These are phyloP conservation scores for Apomyelois bistriatella DNA, from an alignment of 2,888 invertebrate species.

Conservation along the genomic window DNA sequence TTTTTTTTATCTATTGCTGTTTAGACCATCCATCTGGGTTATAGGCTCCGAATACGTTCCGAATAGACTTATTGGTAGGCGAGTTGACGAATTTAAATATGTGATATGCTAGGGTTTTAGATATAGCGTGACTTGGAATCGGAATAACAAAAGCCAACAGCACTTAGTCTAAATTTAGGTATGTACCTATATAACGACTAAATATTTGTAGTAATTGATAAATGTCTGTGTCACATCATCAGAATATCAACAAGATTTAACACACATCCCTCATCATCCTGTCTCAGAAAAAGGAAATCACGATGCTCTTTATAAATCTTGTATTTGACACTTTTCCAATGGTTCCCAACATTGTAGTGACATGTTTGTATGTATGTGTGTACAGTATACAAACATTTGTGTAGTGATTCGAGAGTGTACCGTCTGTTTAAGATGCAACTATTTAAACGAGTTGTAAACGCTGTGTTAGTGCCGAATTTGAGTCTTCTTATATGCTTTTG, in stretches of 20 bases:
- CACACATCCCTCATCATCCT: slow-evolving; percentile 17
- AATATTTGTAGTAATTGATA: too few relatives aligned
- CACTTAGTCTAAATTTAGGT: too few relatives aligned
- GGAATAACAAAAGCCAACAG: too few relatives aligned
- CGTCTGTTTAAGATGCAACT: slow-evolving; percentile 15
- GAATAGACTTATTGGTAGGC: too few relatives aligned
- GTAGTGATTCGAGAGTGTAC: slow-evolving; percentile 11
- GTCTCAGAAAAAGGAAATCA: slow-evolving; percentile 64
- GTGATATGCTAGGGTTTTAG: too few relatives aligned
- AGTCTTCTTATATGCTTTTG: not conserved
- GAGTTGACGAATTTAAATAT: too few relatives aligned
- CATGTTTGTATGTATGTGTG: slow-evolving; percentile 24
- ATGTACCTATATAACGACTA: too few relatives aligned
- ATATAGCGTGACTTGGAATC: too few relatives aligned
- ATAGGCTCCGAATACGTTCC: too few relatives aligned
- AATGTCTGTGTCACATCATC: too few relatives aligned
- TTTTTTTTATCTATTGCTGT: too few relatives aligned
- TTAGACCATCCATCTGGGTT: too few relatives aligned
- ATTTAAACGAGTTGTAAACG: slow-evolving; percentile 18
- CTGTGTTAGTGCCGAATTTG: slow-evolving; percentile 9
- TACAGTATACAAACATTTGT: slow-evolving; percentile 27
- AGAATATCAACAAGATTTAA: not conserved
- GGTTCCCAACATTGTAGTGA: slow-evolving; percentile 15
- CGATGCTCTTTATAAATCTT: slow-evolving; percentile 40
- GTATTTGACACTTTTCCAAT: slow-evolving; percentile 33